Base-by-base conservation (phyloP, 1,140 invertebrate genomes). In the Drosophila mauritiana region DNA sequence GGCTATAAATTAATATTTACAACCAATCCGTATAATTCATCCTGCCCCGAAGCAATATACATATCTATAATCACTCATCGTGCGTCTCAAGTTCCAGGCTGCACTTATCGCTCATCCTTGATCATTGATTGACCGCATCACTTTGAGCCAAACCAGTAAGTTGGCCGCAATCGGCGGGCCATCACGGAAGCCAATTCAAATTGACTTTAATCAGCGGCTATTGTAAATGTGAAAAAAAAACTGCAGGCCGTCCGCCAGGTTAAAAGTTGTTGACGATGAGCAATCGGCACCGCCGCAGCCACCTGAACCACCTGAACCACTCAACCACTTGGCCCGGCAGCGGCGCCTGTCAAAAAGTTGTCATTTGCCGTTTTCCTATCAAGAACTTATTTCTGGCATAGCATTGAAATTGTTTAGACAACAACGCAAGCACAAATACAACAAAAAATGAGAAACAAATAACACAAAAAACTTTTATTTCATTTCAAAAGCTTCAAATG, bases 371-470 rank as follows among this genome's bases (percentile, higher is more conserved):
- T 70, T 70, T 82, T 73, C 79, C 79, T 77, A 82, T 82, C 68
- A 82, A 82, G 74, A 83, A 83, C 83, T 79, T 79, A 83, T 83
- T 79, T 83, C 46, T 75, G 63, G 62, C 72, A 79, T 83, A 83
- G 68, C 80, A 82, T 82, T 82, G 80, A 82, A 82, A 82, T 81
- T 78, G 73, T 73, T 73, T 62, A 73, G 54, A 65, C 59, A 82
- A 53, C 52, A 57, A 20, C 52, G 62, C 55, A 62, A 22, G 62
- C 58, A 31, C 34, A 67, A 40, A 36, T 22, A 52, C 42, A 22
- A 46, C 5, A 69, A 36, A 51, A 73, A 61, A 37, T 52, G 55
- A 43, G 1, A 48, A 43, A 57, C 17, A 25, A 64, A 20, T 17
- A 54, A 49, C 1, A 54, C 20, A 36, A 36, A 39, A 61, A 63